Evolutionary conservation across 2,797 vertebrate genomes (phyloP).

Genomic region (Amblyraja radiata): DNA sequence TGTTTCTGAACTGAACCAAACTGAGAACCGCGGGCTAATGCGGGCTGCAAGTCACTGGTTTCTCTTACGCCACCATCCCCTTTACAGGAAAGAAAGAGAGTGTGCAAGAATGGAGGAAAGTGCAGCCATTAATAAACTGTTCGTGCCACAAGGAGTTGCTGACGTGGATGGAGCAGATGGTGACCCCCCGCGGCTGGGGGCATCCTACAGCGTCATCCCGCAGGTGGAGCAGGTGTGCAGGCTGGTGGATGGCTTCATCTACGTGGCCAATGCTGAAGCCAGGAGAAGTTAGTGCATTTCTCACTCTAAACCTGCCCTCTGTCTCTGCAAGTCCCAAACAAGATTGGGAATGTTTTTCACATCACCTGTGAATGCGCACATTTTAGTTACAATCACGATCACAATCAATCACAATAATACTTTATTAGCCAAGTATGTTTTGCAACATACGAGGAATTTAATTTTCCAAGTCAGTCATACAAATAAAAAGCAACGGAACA

Average conservation of each 20-base stretch:
- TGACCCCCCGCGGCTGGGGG: constrained; percentile 39
- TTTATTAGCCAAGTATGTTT: too few species aligned
- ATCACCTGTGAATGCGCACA: too few species aligned
- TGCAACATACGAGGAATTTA: too few species aligned
- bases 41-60: background rate
- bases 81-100: constrained; percentile 75
- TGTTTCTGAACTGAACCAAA: background rate
- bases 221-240: constrained; percentile 80
- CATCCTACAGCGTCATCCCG: constrained; percentile 63
- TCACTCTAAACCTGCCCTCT: too few species aligned
- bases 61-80: constrained; percentile 38
- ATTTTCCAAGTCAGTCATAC: too few species aligned
- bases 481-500: too few species aligned
- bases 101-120: constrained; percentile 68
- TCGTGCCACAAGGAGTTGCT: constrained; percentile 54
- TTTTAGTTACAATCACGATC: too few species aligned
- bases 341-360: background rate
- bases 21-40: too few species aligned
- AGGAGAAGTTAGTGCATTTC: background rate
- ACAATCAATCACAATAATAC: too few species aligned
- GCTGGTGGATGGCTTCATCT: constrained; percentile 85
- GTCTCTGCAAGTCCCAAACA: background rate
- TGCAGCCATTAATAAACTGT: constrained; percentile 73
- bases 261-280: constrained; percentile 81
- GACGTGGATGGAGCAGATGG: constrained; percentile 51